These are phyloP conservation scores for Camponotus fellah DNA, from an alignment of 2,888 invertebrate genomes.

Conservation along the genomic window DNA sequence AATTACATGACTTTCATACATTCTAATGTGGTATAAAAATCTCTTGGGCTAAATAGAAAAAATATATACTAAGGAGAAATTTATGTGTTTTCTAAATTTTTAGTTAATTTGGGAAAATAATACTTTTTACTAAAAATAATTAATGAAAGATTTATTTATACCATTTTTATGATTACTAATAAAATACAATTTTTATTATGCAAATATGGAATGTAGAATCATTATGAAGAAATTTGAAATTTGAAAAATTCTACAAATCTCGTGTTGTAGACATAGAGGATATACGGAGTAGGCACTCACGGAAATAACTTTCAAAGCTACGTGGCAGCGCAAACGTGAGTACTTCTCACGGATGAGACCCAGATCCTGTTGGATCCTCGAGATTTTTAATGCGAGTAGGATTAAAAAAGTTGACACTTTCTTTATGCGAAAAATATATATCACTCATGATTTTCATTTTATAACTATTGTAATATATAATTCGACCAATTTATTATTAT, in stretches of 20 bases:
- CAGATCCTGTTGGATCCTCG: not conserved
- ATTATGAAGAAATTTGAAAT: slow-evolving; percentile 7
- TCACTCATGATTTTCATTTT: not conserved
- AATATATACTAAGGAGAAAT: not conserved
- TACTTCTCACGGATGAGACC: slow-evolving; percentile 36
- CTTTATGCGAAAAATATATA: slow-evolving; percentile 1
- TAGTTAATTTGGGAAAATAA: slow-evolving; percentile 22
- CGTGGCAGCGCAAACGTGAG: slow-evolving; percentile 47
- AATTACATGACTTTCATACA: slow-evolving; percentile 10
- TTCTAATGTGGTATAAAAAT: not conserved
- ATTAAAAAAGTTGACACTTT: slow-evolving; percentile 31
- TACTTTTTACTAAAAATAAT: not conserved
- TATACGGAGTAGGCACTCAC: slow-evolving; percentile 24
- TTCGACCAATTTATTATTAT: not conserved
- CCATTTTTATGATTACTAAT: not conserved
- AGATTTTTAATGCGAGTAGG: not conserved
- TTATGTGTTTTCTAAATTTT: not conserved
- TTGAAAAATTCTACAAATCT: slow-evolving; percentile 25
- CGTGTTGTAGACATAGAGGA: slow-evolving; percentile 6
- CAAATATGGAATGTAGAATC: slow-evolving; percentile 9
- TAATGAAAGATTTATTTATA: slow-evolving; percentile 1
- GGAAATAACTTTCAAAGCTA: slow-evolving; percentile 45
- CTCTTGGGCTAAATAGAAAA: not conserved
- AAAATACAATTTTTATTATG: slow-evolving; percentile 17
- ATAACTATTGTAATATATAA: not conserved